Base-by-base conservation (phyloP, 2,888 invertebrate genomes). In the Ctenicera cuprea region DNA sequence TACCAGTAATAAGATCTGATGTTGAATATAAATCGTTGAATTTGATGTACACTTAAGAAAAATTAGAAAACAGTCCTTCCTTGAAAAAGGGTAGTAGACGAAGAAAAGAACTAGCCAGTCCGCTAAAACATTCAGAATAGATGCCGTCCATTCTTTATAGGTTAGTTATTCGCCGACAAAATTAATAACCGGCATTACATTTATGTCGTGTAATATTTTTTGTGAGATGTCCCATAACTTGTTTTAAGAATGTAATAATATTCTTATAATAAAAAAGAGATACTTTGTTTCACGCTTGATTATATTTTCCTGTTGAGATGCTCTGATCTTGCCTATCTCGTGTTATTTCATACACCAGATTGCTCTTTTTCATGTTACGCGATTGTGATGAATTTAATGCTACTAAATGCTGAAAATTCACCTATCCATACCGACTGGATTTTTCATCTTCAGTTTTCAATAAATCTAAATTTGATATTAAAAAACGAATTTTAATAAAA, bases 121-220 rank as follows among this genome's bases (percentile, higher is more conserved):
- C 8, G 11, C 48, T 16, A 16, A 48, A 48, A 48, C 48, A 20
- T 48, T 16, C 9, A 14, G 54, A 38, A 59, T 59, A 2, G 38
- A 59, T 59, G 38, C 18, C 41, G n/a, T 22, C 54, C 54, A 54
- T 54, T 30, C 33, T 54, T 54, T 54, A 54, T 54, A 30, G 54
- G 54, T 54, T 54, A 54, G 54, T 38, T 59, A 38, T 59, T 38
- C 38, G 59, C 59, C 59, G 78, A 77, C 80, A 78, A 76, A 78
- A 79, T 81, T 82, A 82, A 81, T 82, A 82, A 81, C 77, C 76
- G 80, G 77, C 80, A 76, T 79, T 76, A 79, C 78, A 80, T 82
- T 82, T 81, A 81, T 79, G 81, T 78, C 78, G 71, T 77, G 70
- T 71, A 72, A 77, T 76, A 74, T 67, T 76, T 78, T 62, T 71